These are phyloP conservation scores for Fragum sueziense DNA, from an alignment of 2,888 invertebrate genomes.

Conservation along the genomic window DNA sequence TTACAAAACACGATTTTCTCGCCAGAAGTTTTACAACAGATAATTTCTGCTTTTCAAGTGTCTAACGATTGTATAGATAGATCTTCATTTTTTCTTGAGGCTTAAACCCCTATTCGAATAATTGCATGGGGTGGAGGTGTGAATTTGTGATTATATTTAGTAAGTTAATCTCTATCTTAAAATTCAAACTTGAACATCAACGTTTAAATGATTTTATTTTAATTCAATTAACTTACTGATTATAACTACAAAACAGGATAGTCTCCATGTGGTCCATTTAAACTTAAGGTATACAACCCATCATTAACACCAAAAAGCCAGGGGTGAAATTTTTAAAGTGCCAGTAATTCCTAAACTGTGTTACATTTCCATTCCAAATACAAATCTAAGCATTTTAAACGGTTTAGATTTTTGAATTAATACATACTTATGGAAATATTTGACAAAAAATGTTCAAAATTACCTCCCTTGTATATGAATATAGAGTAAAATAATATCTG, in stretches of 20 bases:
- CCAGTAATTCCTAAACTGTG: too few species aligned
- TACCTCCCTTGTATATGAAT: too few species aligned
- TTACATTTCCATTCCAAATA: too few species aligned
- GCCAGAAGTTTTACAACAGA: background rate
- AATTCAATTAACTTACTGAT: slow-evolving; percentile 33
- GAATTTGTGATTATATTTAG: slow-evolving; percentile 17
- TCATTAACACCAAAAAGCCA: too few species aligned
- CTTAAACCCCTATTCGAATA: background rate
- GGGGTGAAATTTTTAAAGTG: too few species aligned
- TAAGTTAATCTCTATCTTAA: too few species aligned
- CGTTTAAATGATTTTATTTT: slow-evolving; percentile 31
- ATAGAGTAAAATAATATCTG: too few species aligned
- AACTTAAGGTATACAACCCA: too few species aligned
- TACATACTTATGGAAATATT: too few species aligned
- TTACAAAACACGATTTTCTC: background rate
- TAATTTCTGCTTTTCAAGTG: background rate
- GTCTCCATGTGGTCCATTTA: background rate
- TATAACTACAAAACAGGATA: slow-evolving; percentile 9
- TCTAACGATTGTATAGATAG: background rate
- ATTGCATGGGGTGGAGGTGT: background rate
- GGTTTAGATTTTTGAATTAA: too few species aligned
- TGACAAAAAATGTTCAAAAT: too few species aligned
- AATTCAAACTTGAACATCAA: slow-evolving; percentile 34
- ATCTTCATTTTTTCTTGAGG: background rate
- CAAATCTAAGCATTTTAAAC: too few species aligned